These are phyloP conservation scores for Etheostoma spectabile DNA, from an alignment of 2,113 vertebrate genomes.

Conservation along the genomic window DNA sequence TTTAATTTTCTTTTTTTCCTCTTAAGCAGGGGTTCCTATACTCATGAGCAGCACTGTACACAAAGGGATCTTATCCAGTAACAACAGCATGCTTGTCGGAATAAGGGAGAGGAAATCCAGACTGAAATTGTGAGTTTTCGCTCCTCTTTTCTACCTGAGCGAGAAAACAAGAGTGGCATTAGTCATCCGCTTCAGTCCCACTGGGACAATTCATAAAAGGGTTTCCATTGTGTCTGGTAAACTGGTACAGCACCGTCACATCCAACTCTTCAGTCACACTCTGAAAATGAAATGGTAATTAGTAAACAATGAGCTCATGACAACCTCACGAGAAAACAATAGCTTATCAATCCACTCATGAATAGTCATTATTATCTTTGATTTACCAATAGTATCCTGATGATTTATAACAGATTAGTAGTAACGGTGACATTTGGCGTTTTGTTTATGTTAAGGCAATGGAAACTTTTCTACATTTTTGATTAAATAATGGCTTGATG, in stretches of 20 bases:
- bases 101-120: background rate
- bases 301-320: background rate
- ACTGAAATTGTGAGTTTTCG: background rate
- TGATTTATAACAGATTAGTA: background rate
- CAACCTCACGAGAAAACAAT: background rate
- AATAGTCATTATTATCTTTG: conserved; percentile 1
- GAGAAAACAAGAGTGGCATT: background rate
- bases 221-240: background rate
- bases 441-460: background rate
- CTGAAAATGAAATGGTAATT: background rate
- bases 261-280: background rate
- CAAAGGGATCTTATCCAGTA: background rate
- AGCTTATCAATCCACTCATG: background rate
- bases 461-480: background rate
- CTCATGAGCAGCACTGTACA: background rate
- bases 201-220: background rate
- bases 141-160: background rate
- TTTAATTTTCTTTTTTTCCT: too few species aligned
- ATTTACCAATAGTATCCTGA: background rate
- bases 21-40: too few species aligned
- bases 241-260: background rate
- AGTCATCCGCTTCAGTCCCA: background rate
- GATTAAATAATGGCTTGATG: background rate
- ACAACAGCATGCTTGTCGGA: background rate
- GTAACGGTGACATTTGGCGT: background rate